Percentiles rank a stretch among this genome's conserved stretches.
phyloP scores from a whole-genome alignment of 2,888 invertebrate species.

The Chymomyza fuscimana region DNA sequence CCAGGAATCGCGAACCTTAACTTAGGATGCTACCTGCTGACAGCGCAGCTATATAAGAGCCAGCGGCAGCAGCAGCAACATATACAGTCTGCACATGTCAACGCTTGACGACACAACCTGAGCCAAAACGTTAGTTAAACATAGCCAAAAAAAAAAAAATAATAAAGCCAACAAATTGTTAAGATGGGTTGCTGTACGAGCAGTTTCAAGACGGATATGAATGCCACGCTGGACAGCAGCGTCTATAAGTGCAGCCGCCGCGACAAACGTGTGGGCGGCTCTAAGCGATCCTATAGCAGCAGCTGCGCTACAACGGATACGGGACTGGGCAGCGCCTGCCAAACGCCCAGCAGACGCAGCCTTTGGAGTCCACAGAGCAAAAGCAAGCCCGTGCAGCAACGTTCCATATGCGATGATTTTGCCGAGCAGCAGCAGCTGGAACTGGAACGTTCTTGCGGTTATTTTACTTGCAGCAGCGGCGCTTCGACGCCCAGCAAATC shows the following conservation, averaged over 20 bases:
- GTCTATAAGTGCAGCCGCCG: slow-evolving; percentile 17
- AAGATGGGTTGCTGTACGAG: slow-evolving; percentile 73
- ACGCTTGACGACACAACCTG: background rate
- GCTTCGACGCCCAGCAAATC: slow-evolving; percentile 49
- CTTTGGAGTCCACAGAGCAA: slow-evolving; percentile 48
- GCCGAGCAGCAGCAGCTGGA: slow-evolving; percentile 48
- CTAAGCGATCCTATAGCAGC: slow-evolving; percentile 41
- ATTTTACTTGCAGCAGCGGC: slow-evolving; percentile 59
- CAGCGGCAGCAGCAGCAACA: slow-evolving; percentile 5
- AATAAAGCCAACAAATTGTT: no score
- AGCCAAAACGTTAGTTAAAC: background rate
- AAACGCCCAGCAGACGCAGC: slow-evolving; percentile 42
- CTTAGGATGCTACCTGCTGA: slow-evolving; percentile 18
- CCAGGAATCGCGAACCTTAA: slow-evolving; percentile 51
- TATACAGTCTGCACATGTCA: background rate
- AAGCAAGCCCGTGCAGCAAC: slow-evolving; percentile 32
- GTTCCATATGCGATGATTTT: slow-evolving; percentile 73
- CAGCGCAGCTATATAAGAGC: slow-evolving; percentile 44
- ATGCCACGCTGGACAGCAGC: slow-evolving; percentile 31
- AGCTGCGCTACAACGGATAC: slow-evolving; percentile 19
- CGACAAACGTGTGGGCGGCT: slow-evolving; percentile 28
- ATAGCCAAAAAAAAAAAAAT: no score
- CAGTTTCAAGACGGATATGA: slow-evolving; percentile 38
- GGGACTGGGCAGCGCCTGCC: slow-evolving; percentile 46
- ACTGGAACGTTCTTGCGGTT: slow-evolving; percentile 53